These are phyloP conservation scores for Chaetophractus vellerosus DNA, from an alignment of 2,797 vertebrate genomes.

Conservation along the genomic window DNA sequence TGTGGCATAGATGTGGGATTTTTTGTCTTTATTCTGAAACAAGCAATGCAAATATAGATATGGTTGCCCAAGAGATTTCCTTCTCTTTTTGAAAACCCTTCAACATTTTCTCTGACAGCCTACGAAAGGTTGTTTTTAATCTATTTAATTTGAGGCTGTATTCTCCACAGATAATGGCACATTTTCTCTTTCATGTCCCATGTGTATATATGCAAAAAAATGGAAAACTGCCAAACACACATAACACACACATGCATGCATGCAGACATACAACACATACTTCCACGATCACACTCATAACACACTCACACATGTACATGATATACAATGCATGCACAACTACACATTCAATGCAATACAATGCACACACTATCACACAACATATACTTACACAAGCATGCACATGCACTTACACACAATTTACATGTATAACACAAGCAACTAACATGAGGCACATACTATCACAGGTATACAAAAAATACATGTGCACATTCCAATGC, in stretches of 20 bases:
- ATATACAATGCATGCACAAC: background rate
- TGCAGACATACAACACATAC: background rate
- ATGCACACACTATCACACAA: background rate
- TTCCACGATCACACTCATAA: background rate
- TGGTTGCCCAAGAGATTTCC: constrained; percentile 21
- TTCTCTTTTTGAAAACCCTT: constrained; percentile 59
- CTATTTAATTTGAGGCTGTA: constrained; percentile 80
- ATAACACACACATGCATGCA: background rate
- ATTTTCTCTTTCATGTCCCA: constrained; percentile 62
- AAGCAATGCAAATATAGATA: constrained; percentile 83
- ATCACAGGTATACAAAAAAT: background rate
- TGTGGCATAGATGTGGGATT: constrained; percentile 36
- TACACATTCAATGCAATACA: background rate
- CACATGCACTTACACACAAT: background rate
- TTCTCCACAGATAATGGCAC: constrained; percentile 74
- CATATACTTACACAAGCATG: background rate
- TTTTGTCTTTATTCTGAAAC: constrained; percentile 71
- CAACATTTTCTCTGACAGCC: constrained; percentile 74
- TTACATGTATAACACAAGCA: background rate
- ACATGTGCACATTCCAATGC: background rate
- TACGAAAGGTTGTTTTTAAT: constrained; percentile 82
- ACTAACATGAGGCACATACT: background rate
- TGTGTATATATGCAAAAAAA: constrained; percentile 49
- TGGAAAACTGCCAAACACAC: background rate
- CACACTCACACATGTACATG: background rate